Percentiles rank a stretch among this genome's conserved stretches.
Conservation (phyloP, 2,113 vertebrate species). For the Zosterops pallidus region DNA sequence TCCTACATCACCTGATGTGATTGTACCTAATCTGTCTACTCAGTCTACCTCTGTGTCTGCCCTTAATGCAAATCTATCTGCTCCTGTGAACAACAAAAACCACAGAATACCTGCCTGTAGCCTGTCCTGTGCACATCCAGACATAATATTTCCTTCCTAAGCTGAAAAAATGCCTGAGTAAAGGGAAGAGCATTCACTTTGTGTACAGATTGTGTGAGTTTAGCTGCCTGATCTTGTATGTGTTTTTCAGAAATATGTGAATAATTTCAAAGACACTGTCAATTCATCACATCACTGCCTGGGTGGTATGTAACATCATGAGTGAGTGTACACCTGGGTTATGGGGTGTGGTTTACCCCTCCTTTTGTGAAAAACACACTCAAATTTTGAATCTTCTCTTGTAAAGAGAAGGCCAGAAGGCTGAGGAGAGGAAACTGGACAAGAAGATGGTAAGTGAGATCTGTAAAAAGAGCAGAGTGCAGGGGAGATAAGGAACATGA, state of each 20-base stretch:
- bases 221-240: not conserved
- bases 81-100: not conserved
- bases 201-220: not conserved
- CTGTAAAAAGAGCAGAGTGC: not conserved
- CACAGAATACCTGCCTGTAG: not conserved
- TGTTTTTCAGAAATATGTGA: not conserved
- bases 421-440: not conserved
- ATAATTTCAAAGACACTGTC: not conserved
- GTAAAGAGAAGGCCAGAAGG: not conserved
- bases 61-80: constrained; percentile 39
- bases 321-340: not conserved
- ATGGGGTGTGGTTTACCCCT: not conserved
- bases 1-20: not conserved
- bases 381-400: not conserved
- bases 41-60: constrained; percentile 23
- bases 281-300: not conserved
- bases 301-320: not conserved
- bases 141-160: not conserved
- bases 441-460: not conserved
- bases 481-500: not conserved
- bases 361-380: not conserved
- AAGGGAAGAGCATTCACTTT: not conserved
- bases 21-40: constrained; percentile 14
- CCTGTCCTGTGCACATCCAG: not conserved
- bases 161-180: not conserved